Base-by-base conservation (phyloP, 2,113 vertebrate genomes). In the Apeltes quadracus region DNA sequence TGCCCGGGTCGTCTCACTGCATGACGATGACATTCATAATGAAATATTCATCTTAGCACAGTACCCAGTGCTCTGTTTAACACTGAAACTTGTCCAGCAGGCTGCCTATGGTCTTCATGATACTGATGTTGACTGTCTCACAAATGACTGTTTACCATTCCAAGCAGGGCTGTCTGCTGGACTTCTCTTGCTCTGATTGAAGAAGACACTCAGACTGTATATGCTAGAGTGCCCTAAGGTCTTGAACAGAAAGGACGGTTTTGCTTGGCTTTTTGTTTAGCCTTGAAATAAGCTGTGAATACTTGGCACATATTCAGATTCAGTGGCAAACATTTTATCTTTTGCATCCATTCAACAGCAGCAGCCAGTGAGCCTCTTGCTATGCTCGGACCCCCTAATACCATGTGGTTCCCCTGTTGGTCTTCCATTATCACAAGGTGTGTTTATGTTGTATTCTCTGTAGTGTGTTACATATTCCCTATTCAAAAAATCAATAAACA, bases 31-130 rank as follows among this genome's bases (percentile, higher is more conserved):
- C 85, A 87, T 85, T 79, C 72, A 67, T 79, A 63, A 88, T 88
- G 67, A 87, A 88, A 91, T 88, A 90, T 91, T 91, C 81, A 84
- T 88, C 78, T 54, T 41, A 48, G 61, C 57, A 65, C 68, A 75
- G 68, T 64, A 70, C 81, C 77, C 84, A 69, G 71, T 41, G 58
- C 66, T 76, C 79, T 89, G 78, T 79, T 89, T 88, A 84, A 86
- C 84, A 85, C 87, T 73, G 81, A 85, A 87, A 85, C 55, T 76
- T 84, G 23, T 67, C 80, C 89, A 88, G 84, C 74, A 76, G 83
- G 81, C 72, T 70, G 74, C 78, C 73, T 84, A 75, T 39, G 34
- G 78, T 85, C 81, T 59, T 76, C 69, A 39, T 56, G 67, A 75
- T 81, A 71, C 41, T 72, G 72, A 69, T 51, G 65, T 56, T 58